phyloP scores from a whole-genome alignment of 2,888 invertebrate species.

The Pterostichus niger region DNA sequence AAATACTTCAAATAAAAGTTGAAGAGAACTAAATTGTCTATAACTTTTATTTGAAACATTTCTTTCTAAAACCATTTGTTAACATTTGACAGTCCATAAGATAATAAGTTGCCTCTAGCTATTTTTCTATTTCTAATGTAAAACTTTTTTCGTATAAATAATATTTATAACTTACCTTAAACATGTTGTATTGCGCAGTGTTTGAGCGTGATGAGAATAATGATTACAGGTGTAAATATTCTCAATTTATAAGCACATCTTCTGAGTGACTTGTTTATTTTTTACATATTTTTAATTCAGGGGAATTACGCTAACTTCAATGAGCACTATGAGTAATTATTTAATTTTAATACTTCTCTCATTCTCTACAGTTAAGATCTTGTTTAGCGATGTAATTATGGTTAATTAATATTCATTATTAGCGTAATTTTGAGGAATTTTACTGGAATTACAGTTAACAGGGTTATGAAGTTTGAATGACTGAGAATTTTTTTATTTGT shows the following conservation, averaged over 20 bases:
- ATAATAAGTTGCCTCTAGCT: too few relatives aligned
- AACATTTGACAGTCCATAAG: too few relatives aligned
- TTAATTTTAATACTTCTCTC: slow-evolving; percentile 10
- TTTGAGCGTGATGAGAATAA: background rate
- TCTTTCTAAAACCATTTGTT: too few relatives aligned
- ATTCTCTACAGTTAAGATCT: background rate
- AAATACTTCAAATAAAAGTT: too few relatives aligned
- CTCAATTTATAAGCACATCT: slow-evolving; percentile 5
- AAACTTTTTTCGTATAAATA: too few relatives aligned
- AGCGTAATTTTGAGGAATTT: background rate
- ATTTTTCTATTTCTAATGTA: too few relatives aligned
- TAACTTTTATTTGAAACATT: too few relatives aligned
- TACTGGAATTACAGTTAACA: background rate
- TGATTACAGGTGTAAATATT: background rate
- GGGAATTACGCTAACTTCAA: slow-evolving; percentile 8
- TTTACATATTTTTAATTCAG: background rate
- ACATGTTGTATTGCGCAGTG: too few relatives aligned
- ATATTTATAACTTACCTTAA: too few relatives aligned
- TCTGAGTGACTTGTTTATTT: background rate
- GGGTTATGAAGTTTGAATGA: background rate
- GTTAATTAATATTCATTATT: background rate
- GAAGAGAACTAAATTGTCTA: too few relatives aligned
- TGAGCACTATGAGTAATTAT: slow-evolving; percentile 1
- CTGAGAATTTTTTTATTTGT: too few relatives aligned
- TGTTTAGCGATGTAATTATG: background rate